Base-by-base conservation (phyloP, 2,113 vertebrate species). In the Nettapus auritus region DNA sequence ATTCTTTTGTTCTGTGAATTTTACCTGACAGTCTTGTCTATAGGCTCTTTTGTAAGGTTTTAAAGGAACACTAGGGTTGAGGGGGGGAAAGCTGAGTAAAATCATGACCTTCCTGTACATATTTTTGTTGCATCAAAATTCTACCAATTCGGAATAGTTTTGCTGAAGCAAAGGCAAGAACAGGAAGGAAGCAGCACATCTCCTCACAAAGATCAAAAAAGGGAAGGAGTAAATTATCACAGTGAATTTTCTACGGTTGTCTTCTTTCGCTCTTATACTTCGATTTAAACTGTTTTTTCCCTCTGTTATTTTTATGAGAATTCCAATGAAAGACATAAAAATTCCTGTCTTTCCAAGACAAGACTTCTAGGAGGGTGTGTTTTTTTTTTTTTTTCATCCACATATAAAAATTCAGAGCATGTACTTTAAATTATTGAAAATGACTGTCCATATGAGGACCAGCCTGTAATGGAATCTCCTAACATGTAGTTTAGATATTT, bases 1-100 rank as follows among this genome's bases (percentile, higher is more conserved):
- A 97, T 97, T 97, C 96, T 97, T 98, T 97, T 96, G 88, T 97
- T 98, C 96, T 94, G 70, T 96, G 96, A 96, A 95, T 98, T 97
- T 95, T 97, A 96, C 93, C 96, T 97, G 90, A 94, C 93, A 97
- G 93, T 76, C 86, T 79, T 96, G 95, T 97, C 97, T 97, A 55
- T 90, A 86, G 88, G 93, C 85, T 94, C 94, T 90, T 95, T 98
- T 97, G 90, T 93, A 77, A 97, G 89, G 80, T 79, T 79, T 95
- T 93, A 97, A 95, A 97, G 95, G 81, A 96, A 88, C 89, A 94
- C 92, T 52, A 53, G 88, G 69, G 73, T 88, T 82, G 74, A 93
- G 85, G 96, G 80, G 95, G 96, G 87, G 96, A 88, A 91, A 62
- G 71, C 82, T 46, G 90, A 88, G 71, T 70, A 88, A 94, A 97